Conservation (phyloP, 2,888 invertebrate genomes). For the Acronicta alni region DNA sequence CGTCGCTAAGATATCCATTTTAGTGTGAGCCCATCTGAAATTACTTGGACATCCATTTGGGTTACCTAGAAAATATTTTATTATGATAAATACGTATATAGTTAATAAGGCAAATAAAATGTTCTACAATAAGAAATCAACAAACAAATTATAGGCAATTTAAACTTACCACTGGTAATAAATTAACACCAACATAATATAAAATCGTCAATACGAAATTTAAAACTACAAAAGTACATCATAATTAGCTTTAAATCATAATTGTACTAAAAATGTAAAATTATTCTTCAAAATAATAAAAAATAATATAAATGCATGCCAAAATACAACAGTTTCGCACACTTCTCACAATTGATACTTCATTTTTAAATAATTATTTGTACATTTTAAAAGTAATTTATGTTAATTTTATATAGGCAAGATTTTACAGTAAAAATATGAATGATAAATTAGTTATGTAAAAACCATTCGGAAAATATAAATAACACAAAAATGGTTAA, state of each 20-base stretch:
- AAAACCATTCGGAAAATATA: constrained; percentile 55
- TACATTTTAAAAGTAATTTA: constrained; percentile 57
- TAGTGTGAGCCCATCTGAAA: constrained; percentile 81
- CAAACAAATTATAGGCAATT: constrained; percentile 59
- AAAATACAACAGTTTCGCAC: constrained; percentile 68
- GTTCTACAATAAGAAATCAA: constrained; percentile 49
- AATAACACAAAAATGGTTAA: constrained; percentile 62
- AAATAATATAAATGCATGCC: constrained; percentile 68
- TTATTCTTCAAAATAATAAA: constrained; percentile 42
- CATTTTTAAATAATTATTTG: constrained; percentile 52
- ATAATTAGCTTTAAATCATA: constrained; percentile 53
- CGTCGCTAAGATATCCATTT: constrained; percentile 78
- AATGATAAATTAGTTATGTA: constrained; percentile 54
- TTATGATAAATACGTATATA: constrained; percentile 76
- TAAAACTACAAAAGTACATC: constrained; percentile 53
- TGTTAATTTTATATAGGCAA: constrained; percentile 64
- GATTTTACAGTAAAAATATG: constrained; percentile 57
- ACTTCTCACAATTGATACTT: constrained; percentile 71
- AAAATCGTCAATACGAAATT: constrained; percentile 61
- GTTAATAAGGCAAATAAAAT: constrained; percentile 55
- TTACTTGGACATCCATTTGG: constrained; percentile 87
- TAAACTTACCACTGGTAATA: constrained; percentile 81
- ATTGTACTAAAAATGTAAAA: constrained; percentile 44
- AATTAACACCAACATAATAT: constrained; percentile 85
- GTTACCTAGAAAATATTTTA: constrained; percentile 87